A percentile compares a stretch with the other conserved stretches of the same genome.
phyloP scores from a whole-genome alignment of 2,888 invertebrate species.

The Mythimna vitellina region DNA sequence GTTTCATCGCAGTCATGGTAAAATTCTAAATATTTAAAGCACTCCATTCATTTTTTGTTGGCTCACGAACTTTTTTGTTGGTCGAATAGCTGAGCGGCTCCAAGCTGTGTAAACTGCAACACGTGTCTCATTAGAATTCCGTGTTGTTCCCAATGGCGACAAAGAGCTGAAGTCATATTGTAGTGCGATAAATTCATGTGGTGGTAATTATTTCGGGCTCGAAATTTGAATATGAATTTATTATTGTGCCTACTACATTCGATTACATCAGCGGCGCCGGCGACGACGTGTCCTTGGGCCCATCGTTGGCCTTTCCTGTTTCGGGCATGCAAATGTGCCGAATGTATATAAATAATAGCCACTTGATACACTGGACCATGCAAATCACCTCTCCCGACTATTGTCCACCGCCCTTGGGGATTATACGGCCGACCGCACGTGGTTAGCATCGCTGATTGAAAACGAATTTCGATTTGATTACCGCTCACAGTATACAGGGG shows the following conservation, averaged over 20 bases:
- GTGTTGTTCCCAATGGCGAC: constrained; percentile 68
- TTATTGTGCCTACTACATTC: constrained; percentile 73
- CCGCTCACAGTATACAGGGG: constrained; percentile 70
- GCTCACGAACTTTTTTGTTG: constrained; percentile 66
- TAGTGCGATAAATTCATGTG: constrained; percentile 79
- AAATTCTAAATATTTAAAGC: constrained; percentile 70
- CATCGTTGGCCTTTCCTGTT: constrained; percentile 74
- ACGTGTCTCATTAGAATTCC: constrained; percentile 79
- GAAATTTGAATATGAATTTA: constrained; percentile 84
- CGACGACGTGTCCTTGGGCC: constrained; percentile 76
- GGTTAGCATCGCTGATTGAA: constrained; percentile 82
- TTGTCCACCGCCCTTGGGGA: constrained; percentile 87
- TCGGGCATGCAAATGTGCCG: constrained; percentile 87
- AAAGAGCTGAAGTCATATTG: constrained; percentile 72
- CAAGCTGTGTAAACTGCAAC: constrained; percentile 82
- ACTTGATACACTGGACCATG: constrained; percentile 78
- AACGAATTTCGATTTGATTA: constrained; percentile 82
- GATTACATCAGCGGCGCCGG: constrained; percentile 86
- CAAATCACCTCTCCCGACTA: constrained; percentile 86
- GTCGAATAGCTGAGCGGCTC: constrained; percentile 60
- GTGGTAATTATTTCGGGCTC: constrained; percentile 77
- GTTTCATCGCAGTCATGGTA: constrained; percentile 37
- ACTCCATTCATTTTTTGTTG: constrained; percentile 74
- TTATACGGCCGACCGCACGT: constrained; percentile 82
- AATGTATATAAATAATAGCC: constrained; percentile 78